Conservation (phyloP, 2,888 invertebrate genomes). For the Agapetus fuscipes region DNA sequence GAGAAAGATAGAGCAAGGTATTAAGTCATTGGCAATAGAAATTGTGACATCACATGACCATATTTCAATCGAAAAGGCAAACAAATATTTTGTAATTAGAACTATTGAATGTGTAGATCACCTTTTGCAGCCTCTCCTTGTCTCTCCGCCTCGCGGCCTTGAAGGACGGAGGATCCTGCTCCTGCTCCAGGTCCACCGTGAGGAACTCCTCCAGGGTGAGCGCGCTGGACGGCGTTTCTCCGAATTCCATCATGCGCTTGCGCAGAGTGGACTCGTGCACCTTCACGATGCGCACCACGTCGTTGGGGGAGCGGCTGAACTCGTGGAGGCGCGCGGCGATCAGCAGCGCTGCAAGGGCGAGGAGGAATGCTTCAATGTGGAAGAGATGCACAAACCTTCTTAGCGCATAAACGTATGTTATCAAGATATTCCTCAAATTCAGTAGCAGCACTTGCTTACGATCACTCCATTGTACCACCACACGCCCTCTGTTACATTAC, state of each 20-base stretch:
- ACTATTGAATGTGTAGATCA: no score
- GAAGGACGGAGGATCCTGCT: constrained; percentile 93
- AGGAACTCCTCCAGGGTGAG: constrained; percentile 95
- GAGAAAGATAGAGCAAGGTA: background rate
- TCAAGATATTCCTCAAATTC: no score
- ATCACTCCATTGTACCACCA: no score
- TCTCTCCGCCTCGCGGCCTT: constrained; percentile 84
- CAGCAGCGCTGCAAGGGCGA: constrained; percentile 71
- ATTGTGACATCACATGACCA: constrained; percentile 1
- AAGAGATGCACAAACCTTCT: background rate
- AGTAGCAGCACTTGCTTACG: no score
- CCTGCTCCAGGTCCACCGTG: constrained; percentile 91
- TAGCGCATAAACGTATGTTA: background rate
- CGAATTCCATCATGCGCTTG: constrained; percentile 88
- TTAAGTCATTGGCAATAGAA: constrained; percentile 16
- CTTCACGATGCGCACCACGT: constrained; percentile 90
- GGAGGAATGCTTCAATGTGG: background rate
- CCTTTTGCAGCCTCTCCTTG: constrained; percentile 72
- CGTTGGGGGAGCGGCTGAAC: constrained; percentile 75
- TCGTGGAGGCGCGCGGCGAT: constrained; percentile 91
- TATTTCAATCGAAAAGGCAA: no score
- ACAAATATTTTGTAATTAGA: no score
- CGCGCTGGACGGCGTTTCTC: constrained; percentile 91
- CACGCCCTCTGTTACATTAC: no score
- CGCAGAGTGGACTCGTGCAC: constrained; percentile 89